phyloP scores from a whole-genome alignment of 1,140 invertebrate species.

The Drosophila micromelanica region DNA sequence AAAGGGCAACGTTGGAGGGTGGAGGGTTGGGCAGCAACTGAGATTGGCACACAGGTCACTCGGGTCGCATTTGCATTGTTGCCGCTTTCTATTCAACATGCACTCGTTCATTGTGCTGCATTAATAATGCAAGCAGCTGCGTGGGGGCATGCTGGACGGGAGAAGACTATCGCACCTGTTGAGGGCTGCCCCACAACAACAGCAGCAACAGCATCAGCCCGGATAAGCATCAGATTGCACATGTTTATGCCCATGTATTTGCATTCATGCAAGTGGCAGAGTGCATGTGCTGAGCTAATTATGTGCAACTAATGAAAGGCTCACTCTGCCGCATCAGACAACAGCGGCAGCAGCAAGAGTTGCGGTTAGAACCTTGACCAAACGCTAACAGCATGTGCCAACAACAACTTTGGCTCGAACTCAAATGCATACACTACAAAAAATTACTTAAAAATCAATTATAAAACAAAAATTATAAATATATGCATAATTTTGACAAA shows the following conservation, averaged over 20 bases:
- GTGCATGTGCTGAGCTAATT: conserved; percentile 40
- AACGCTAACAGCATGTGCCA: background rate
- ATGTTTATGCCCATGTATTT: background rate
- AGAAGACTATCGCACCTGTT: conserved; percentile 37
- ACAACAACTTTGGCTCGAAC: conserved; percentile 2
- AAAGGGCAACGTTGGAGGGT: background rate
- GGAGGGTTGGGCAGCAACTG: background rate
- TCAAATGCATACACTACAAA: conserved; percentile 2
- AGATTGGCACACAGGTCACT: conserved; percentile 18
- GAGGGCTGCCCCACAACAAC: conserved; percentile 3
- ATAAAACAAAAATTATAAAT: too few relatives aligned
- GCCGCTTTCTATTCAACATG: conserved; percentile 67
- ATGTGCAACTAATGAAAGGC: conserved; percentile 54
- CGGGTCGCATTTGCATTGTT: conserved; percentile 58
- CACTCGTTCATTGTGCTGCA: conserved; percentile 59
- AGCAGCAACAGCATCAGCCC: background rate
- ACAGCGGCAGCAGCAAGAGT: background rate
- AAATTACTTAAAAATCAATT: background rate
- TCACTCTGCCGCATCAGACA: background rate
- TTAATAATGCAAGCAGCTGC: conserved; percentile 58
- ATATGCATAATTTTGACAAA: too few relatives aligned
- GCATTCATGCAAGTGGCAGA: background rate
- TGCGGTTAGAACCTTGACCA: conserved; percentile 19
- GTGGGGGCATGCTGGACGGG: too few relatives aligned
- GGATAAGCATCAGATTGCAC: conserved; percentile 25